Percentiles rank a stretch among this genome's conserved stretches.
phyloP scores from a whole-genome alignment of 2,888 invertebrate species.

The Campoletis raptor region DNA sequence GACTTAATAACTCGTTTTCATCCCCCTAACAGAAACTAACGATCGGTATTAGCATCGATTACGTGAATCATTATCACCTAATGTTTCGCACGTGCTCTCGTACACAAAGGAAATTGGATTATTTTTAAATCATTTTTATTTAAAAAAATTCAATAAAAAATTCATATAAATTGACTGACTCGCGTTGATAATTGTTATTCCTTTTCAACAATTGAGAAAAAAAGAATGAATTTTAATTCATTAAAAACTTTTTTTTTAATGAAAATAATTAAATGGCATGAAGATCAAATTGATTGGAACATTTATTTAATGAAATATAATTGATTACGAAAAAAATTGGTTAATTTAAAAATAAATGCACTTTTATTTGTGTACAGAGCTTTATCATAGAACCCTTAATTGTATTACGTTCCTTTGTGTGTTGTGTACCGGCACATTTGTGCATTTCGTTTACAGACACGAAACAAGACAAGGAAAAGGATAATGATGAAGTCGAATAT shows the following conservation, averaged over 20 bases:
- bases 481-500: conserved; percentile 81
- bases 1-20: conserved; percentile 38
- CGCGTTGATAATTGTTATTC: too few relatives aligned
- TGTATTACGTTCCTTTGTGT: conserved; percentile 4
- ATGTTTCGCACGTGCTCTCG: conserved; percentile 17
- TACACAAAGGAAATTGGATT: background rate
- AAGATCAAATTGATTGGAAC: background rate
- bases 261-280: background rate
- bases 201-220: too few relatives aligned
- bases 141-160: background rate
- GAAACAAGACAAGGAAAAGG: conserved; percentile 82
- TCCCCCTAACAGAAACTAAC: conserved; percentile 49
- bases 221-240: too few relatives aligned
- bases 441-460: conserved; percentile 81
- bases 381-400: background rate
- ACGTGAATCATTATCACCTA: conserved; percentile 54
- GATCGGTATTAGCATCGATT: conserved; percentile 58
- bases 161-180: too few relatives aligned
- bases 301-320: background rate
- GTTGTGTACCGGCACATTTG: conserved; percentile 70
- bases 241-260: background rate
- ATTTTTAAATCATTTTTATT: background rate
- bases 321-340: background rate
- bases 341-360: background rate
- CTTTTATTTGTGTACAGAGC: conserved; percentile 8